Conservation (phyloP, 2,797 vertebrate genomes). For the Oreortyx pictus region DNA sequence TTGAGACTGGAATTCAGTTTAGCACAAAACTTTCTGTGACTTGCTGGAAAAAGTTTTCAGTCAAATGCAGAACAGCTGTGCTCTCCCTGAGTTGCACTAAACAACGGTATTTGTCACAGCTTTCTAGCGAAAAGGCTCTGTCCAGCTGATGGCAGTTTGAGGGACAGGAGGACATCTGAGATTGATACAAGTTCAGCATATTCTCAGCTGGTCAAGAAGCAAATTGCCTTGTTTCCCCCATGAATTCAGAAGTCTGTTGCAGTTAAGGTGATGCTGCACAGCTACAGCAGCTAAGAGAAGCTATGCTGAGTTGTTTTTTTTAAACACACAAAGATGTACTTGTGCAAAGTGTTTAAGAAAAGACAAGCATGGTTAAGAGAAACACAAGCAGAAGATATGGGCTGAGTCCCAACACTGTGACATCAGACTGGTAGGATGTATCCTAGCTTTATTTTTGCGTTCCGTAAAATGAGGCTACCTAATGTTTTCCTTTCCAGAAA, state of each 20-base stretch:
- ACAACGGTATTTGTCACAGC: not conserved
- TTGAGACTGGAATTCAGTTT: conserved; percentile 54
- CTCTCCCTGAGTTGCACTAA: conserved; percentile 2
- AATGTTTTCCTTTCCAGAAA: not conserved
- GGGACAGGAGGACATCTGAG: not conserved
- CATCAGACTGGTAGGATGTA: not conserved
- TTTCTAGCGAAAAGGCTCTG: not conserved
- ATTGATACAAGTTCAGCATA: not conserved
- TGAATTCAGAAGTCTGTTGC: not conserved
- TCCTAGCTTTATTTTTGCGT: not conserved
- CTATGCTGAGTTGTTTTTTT: not conserved
- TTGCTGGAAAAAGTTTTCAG: conserved; percentile 51
- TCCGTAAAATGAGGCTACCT: not conserved
- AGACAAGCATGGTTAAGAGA: not conserved
- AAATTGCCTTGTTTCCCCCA: not conserved
- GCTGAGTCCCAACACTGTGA: not conserved
- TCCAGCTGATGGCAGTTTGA: not conserved
- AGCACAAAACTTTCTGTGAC: conserved; percentile 55
- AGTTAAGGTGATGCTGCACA: not conserved
- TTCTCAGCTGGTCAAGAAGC: not conserved
- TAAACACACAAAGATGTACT: not conserved
- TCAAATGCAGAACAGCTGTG: conserved; percentile 69
- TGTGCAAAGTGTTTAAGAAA: not conserved
- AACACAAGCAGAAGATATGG: not conserved
- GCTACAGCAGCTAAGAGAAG: not conserved